Evolutionary conservation across 2,888 invertebrate species (phyloP).

Genomic region (Ellobium chinense): DNA sequence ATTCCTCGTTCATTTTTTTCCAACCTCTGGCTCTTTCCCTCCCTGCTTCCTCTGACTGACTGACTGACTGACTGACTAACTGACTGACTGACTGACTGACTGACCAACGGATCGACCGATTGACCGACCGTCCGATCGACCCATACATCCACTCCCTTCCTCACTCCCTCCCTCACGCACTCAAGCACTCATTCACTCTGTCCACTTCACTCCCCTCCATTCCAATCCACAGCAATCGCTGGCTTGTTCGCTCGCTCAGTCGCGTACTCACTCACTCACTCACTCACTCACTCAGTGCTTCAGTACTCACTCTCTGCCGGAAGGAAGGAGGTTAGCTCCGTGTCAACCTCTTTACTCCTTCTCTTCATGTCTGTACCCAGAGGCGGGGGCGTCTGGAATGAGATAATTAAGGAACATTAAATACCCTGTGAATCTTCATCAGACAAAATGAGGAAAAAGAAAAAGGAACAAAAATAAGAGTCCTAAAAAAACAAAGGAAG

Average conservation of each 20-base stretch:
- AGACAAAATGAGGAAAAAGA: background rate
- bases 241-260: too few species aligned
- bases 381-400: conserved; percentile 30
- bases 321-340: conserved; percentile 48
- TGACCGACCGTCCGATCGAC: too few species aligned
- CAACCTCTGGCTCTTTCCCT: background rate
- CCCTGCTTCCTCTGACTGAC: background rate
- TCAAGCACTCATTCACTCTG: too few species aligned
- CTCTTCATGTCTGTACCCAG: conserved; percentile 42
- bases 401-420: background rate
- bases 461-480: background rate
- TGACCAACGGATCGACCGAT: too few species aligned
- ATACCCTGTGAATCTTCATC: background rate
- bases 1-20: background rate
- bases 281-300: too few species aligned
- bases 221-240: too few species aligned
- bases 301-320: conserved; percentile 50
- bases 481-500: background rate
- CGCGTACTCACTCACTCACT: too few species aligned
- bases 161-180: background rate
- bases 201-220: too few species aligned
- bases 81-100: too few species aligned
- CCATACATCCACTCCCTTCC: background rate
- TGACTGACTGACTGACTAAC: background rate
- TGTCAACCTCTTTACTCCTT: conserved; percentile 49